phyloP scores from a whole-genome alignment of 2,113 vertebrate species.

The Lates calcarifer region DNA sequence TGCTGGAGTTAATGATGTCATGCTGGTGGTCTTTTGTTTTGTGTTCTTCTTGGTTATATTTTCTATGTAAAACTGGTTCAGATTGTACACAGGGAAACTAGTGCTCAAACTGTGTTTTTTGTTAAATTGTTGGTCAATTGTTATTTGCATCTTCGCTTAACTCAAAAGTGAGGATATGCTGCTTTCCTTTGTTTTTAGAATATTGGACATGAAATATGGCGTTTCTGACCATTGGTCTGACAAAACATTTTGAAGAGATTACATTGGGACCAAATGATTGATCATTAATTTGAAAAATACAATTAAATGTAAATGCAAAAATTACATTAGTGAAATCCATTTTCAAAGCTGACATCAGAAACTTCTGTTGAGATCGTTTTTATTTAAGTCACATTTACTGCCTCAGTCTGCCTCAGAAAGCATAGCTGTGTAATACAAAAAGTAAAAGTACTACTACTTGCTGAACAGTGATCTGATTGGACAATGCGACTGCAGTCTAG shows the following conservation, averaged over 20 bases:
- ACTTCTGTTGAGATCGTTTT: not conserved
- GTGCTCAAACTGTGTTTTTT: not conserved
- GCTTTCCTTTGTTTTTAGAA: too few species aligned
- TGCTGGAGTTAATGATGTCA: slow-evolving; percentile 70
- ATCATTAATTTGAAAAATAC: too few species aligned
- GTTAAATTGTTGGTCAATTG: too few species aligned
- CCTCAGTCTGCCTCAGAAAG: not conserved
- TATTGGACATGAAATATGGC: too few species aligned
- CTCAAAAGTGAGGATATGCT: not conserved
- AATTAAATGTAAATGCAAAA: too few species aligned
- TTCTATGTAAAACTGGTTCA: slow-evolving; percentile 2
- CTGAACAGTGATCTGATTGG: slow-evolving; percentile 6
- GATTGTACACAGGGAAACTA: not conserved
- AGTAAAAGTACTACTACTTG: too few species aligned
- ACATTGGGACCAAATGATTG: too few species aligned
- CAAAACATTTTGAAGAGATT: too few species aligned
- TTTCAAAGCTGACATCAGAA: too few species aligned
- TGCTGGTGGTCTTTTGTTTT: slow-evolving; percentile 41
- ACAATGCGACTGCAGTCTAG: slow-evolving; percentile 12
- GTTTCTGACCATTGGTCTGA: too few species aligned
- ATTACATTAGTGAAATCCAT: too few species aligned
- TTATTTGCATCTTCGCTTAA: too few species aligned
- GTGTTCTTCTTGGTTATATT: not conserved
- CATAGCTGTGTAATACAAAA: not conserved
- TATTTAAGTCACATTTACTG: not conserved